A percentile compares a stretch with the other conserved stretches of the same genome.
Conservation (phyloP, 2,888 invertebrate genomes). For the Drosophila infuscata region DNA sequence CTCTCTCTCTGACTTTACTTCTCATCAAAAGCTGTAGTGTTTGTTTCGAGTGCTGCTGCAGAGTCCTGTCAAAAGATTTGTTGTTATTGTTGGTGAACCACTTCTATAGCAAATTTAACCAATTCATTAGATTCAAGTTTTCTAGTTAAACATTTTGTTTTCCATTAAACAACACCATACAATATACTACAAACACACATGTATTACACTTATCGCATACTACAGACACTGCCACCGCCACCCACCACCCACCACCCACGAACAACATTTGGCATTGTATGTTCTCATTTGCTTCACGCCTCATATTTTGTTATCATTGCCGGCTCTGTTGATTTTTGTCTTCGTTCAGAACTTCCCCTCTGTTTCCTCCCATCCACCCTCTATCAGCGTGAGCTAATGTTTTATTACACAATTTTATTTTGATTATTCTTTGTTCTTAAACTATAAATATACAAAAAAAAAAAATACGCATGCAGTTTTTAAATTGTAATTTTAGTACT, state of each 20-base stretch:
- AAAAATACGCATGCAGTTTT: slow-evolving; percentile 82
- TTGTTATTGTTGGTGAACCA: slow-evolving; percentile 47
- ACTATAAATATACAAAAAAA: slow-evolving; percentile 34
- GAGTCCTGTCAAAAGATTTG: slow-evolving; percentile 55
- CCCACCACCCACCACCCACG: background rate
- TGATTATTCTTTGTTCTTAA: slow-evolving; percentile 38
- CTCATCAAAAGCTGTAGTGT: slow-evolving; percentile 52
- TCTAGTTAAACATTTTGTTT: slow-evolving; percentile 46
- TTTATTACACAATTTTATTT: slow-evolving; percentile 65
- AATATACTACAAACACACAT: slow-evolving; percentile 16
- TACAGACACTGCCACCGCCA: background rate
- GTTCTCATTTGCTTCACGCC: slow-evolving; percentile 49
- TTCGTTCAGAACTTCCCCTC: slow-evolving; percentile 44
- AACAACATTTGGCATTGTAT: slow-evolving; percentile 38
- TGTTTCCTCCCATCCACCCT: background rate
- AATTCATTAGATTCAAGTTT: slow-evolving; percentile 32
- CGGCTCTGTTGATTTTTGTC: slow-evolving; percentile 44
- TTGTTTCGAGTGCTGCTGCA: slow-evolving; percentile 51
- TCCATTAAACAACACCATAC: slow-evolving; percentile 21
- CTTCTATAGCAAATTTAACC: slow-evolving; percentile 46
- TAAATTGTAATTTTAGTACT: slow-evolving; percentile 79
- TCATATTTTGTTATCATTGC: slow-evolving; percentile 37
- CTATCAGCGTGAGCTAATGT: slow-evolving; percentile 73
- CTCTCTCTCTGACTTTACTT: slow-evolving; percentile 2
- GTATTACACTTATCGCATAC: slow-evolving; percentile 7